These are phyloP conservation scores for Centropus bengalensis DNA, from an alignment of 2,113 vertebrate species.

Conservation along the genomic window DNA sequence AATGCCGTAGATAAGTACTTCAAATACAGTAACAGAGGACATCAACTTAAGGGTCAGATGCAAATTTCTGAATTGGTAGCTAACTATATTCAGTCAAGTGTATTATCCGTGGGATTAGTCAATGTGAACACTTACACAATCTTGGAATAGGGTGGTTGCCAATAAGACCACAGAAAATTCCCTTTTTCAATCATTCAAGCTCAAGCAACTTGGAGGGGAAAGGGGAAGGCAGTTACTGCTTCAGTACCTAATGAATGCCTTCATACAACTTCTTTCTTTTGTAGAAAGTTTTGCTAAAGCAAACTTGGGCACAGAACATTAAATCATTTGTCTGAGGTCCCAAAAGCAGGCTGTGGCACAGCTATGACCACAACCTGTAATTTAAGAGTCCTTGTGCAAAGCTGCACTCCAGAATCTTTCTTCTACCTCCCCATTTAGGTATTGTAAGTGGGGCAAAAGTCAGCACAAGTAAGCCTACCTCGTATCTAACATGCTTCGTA, in stretches of 20 bases:
- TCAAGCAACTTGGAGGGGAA: neutral
- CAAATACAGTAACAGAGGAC: neutral
- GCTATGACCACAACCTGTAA: fast-evolving
- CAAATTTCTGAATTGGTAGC: neutral
- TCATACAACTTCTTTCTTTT: neutral
- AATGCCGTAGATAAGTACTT: neutral
- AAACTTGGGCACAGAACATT: neutral
- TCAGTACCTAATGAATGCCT: neutral
- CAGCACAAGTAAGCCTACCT: neutral
- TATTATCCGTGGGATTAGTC: neutral
- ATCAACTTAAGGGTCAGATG: neutral
- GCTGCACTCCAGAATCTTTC: neutral
- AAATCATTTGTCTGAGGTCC: neutral
- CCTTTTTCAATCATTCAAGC: neutral
- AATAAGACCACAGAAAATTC: neutral
- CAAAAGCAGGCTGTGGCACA: neutral
- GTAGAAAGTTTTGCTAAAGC: neutral
- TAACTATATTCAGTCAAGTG: neutral
- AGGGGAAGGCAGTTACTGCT: neutral
- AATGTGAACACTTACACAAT: neutral
- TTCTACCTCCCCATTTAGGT: fast-evolving
- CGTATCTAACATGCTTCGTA: neutral
- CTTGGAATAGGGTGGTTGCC: neutral
- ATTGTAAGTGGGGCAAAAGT: neutral
- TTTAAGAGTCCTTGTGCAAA: neutral